Evolutionary conservation across 2,888 invertebrate species (phyloP).

Genomic region (Catocala nupta): DNA sequence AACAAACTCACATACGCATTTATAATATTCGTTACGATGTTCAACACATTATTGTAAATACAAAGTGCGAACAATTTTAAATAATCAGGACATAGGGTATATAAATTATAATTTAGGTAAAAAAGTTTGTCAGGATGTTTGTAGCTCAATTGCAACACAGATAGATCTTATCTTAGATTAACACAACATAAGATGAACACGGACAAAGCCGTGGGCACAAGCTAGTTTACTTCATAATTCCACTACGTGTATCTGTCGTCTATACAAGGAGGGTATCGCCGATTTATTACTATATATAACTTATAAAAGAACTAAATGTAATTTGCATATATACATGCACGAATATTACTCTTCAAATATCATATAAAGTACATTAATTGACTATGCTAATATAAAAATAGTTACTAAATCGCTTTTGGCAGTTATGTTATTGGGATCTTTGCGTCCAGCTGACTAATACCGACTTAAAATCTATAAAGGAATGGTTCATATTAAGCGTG

Average conservation of each 20-base stretch:
- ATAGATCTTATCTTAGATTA: too few relatives aligned
- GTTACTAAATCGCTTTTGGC: conserved; percentile 9
- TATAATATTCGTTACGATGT: too few relatives aligned
- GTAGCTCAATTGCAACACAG: too few relatives aligned
- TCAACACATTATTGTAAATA: too few relatives aligned
- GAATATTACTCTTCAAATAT: conserved; percentile 8
- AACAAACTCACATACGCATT: too few relatives aligned
- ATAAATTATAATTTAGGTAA: too few relatives aligned
- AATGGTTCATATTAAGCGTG: too few relatives aligned
- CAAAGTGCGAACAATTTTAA: too few relatives aligned
- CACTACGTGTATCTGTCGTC: conserved; percentile 11
- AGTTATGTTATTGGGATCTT: conserved; percentile 4
- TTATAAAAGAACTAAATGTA: conserved; percentile 35
- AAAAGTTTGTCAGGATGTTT: too few relatives aligned
- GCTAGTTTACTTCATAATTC: background rate
- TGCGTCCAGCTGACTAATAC: background rate
- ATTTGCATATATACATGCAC: conserved; percentile 25
- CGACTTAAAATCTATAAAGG: too few relatives aligned
- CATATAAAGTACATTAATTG: background rate
- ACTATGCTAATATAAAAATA: conserved; percentile 11
- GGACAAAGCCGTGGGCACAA: background rate
- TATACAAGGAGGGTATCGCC: conserved; percentile 24
- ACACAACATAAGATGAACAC: too few relatives aligned
- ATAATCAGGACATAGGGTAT: too few relatives aligned
- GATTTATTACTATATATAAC: conserved; percentile 39